phyloP scores from a whole-genome alignment of 2,113 vertebrate genomes.

The Chinchilla lanigera region DNA sequence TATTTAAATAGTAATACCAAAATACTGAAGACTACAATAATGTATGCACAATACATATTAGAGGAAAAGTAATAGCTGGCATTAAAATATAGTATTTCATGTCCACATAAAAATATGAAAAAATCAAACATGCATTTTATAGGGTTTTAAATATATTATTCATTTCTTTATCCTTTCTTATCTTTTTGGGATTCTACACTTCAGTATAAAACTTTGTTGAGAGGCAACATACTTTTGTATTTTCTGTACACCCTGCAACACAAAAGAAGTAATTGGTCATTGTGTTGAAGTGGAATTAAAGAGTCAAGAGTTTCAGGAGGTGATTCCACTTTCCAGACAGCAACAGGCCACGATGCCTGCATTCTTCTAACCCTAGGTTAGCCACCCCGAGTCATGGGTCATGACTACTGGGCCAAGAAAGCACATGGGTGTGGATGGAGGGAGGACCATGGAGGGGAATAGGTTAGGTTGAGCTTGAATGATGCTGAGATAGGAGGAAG shows the following conservation, averaged over 20 bases:
- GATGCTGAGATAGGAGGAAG: too few relatives aligned
- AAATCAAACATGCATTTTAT: background rate
- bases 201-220: background rate
- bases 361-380: background rate
- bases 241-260: background rate
- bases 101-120: background rate
- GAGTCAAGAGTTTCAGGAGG: background rate
- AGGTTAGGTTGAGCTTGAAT: too few relatives aligned
- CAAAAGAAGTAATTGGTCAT: background rate
- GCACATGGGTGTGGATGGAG: background rate
- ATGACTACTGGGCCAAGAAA: background rate
- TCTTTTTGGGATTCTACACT: background rate
- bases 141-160: background rate
- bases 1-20: background rate
- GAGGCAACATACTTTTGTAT: background rate
- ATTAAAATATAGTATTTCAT: background rate
- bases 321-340: accelerated
- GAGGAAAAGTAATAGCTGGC: background rate
- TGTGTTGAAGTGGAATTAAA: background rate
- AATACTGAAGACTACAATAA: background rate
- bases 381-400: accelerated
- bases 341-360: accelerated
- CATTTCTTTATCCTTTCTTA: too few relatives aligned
- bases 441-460: background rate
- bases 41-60: accelerated